Evolutionary conservation across 2,888 invertebrate genomes (phyloP).

Genomic region (Cheilosia scutellata): DNA sequence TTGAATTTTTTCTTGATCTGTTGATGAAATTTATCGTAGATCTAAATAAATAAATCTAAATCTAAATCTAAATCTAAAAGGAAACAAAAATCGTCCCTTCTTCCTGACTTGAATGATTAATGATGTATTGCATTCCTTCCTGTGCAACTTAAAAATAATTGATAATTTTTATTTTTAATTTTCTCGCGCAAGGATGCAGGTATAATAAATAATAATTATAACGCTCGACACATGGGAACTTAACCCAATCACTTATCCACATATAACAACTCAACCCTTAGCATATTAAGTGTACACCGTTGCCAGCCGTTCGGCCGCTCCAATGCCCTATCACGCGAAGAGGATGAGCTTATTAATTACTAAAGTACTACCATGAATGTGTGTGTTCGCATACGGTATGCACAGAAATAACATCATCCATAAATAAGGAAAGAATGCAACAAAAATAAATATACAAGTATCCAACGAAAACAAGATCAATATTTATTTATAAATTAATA

Average conservation of each 20-base stretch:
- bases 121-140: not conserved
- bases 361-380: conserved; percentile 4
- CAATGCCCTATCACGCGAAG: not conserved
- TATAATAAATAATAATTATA: conserved; percentile 59
- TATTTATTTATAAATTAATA: conserved; percentile 59
- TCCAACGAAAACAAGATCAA: conserved; percentile 42
- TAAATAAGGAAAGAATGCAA: conserved; percentile 27
- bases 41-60: too few species aligned
- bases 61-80: too few species aligned
- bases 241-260: conserved; percentile 66
- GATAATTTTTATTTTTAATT: conserved; percentile 29
- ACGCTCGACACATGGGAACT: conserved; percentile 46
- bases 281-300: conserved; percentile 2
- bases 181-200: conserved; percentile 1
- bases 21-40: too few species aligned
- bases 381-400: not conserved
- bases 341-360: conserved; percentile 25
- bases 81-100: not conserved
- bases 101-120: not conserved
- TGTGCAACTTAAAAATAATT: conserved; percentile 44
- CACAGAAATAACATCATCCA: conserved; percentile 11
- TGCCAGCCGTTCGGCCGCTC: not conserved
- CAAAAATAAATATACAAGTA: conserved; percentile 17
- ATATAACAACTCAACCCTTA: not conserved
- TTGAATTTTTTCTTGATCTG: too few species aligned